These are phyloP conservation scores for Eupeodes corollae DNA, from an alignment of 1,140 invertebrate genomes.

Conservation along the genomic window DNA sequence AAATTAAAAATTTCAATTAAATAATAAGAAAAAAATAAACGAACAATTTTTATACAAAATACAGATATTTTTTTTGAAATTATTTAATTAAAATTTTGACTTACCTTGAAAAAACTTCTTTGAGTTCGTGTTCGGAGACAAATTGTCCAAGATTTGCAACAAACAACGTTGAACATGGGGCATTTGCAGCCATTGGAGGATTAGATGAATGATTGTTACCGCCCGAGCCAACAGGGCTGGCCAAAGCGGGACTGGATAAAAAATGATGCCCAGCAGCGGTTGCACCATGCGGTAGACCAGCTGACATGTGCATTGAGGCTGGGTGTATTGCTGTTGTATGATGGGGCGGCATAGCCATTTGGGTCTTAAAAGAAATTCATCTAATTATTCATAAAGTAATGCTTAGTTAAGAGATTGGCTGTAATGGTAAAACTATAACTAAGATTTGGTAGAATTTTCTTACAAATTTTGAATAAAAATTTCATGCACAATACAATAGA, in stretches of 20 bases:
- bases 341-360: slow-evolving; percentile 54
- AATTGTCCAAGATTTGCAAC: slow-evolving; percentile 94
- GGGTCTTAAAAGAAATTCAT: slow-evolving; percentile 38
- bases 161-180: slow-evolving; percentile 93
- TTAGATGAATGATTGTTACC: slow-evolving; percentile 47
- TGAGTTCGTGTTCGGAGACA: slow-evolving; percentile 92
- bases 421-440: too few relatives aligned
- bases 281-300: slow-evolving; percentile 18
- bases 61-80: too few relatives aligned
- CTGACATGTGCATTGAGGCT: slow-evolving; percentile 60
- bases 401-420: too few relatives aligned
- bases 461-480: too few relatives aligned
- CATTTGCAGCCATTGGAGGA: slow-evolving; percentile 42
- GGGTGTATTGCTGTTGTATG: slow-evolving; percentile 46
- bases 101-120: slow-evolving; percentile 95
- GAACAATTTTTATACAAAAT: too few relatives aligned
- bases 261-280: slow-evolving; percentile 48
- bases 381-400: too few relatives aligned
- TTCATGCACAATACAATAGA: neutral
- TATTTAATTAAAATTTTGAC: slow-evolving; percentile 17
- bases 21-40: too few relatives aligned
- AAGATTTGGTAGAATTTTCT: too few relatives aligned
- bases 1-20: neutral
- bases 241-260: slow-evolving; percentile 70
- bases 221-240: slow-evolving; percentile 74